phyloP scores from a whole-genome alignment of 2,797 vertebrate species.

The Arremon aurantiirostris region DNA sequence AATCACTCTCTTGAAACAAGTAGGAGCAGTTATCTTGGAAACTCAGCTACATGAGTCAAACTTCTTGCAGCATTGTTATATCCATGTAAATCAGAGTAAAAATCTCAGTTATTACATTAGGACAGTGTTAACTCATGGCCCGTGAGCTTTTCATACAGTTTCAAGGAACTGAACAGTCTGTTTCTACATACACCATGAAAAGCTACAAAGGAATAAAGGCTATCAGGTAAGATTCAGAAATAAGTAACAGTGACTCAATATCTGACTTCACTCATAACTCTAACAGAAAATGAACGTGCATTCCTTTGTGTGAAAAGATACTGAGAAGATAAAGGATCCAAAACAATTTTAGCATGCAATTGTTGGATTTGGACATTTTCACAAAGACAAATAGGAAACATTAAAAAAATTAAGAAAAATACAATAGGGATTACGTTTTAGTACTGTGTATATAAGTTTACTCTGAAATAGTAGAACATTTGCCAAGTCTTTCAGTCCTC shows the following conservation, averaged over 20 bases:
- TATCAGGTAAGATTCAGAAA: background rate
- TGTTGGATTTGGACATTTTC: background rate
- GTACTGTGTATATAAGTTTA: background rate
- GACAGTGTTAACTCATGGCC: background rate
- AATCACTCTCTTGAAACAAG: background rate
- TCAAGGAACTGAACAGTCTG: background rate
- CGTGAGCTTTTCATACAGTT: background rate
- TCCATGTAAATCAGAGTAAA: background rate
- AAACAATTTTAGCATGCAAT: background rate
- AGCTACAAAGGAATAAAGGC: background rate
- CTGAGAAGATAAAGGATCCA: background rate
- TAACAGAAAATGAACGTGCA: background rate
- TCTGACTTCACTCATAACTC: background rate
- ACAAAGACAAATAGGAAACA: background rate
- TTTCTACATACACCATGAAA: background rate
- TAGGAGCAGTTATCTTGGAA: background rate
- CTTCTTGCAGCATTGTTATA: background rate
- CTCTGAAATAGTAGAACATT: background rate
- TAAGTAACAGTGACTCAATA: background rate
- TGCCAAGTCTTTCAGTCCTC: background rate
- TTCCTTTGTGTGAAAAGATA: background rate
- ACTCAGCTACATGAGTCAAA: background rate
- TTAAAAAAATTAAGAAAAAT: background rate
- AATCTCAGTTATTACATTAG: background rate
- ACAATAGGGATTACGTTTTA: background rate